Evolutionary conservation across 2,113 vertebrate species (phyloP).

Genomic region (Aphyosemion australe): DNA sequence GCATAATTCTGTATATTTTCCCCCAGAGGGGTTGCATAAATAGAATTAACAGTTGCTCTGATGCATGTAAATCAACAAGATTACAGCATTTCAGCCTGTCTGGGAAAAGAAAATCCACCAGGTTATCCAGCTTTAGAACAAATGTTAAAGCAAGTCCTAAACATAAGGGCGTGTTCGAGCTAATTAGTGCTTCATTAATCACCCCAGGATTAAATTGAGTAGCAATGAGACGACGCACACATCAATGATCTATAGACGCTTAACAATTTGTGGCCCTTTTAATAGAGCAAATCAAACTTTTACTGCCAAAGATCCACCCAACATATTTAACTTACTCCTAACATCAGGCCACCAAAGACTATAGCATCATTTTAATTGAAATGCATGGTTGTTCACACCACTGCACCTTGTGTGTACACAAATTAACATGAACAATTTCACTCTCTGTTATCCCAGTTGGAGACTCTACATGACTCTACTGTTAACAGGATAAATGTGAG

Average conservation of each 20-base stretch:
- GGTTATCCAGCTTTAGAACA: constrained; percentile 3
- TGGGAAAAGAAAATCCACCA: not conserved
- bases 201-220: constrained; percentile 47
- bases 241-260: constrained; percentile 45
- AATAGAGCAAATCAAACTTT: constrained; percentile 43
- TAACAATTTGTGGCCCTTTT: constrained; percentile 40
- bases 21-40: not conserved
- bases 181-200: constrained; percentile 59
- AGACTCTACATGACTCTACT: constrained; percentile 56
- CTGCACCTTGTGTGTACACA: constrained; percentile 64
- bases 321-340: constrained; percentile 60
- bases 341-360: constrained; percentile 50
- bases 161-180: not conserved
- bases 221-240: constrained; percentile 30
- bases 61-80: not conserved
- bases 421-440: constrained; percentile 66
- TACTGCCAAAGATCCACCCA: constrained; percentile 56
- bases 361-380: constrained; percentile 63
- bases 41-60: not conserved
- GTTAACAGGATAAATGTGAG: constrained; percentile 55
- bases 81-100: not conserved
- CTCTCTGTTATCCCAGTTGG: constrained; percentile 56
- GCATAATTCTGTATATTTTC: not conserved
- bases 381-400: constrained; percentile 59
- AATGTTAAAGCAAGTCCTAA: constrained; percentile 19